phyloP scores from a whole-genome alignment of 2,888 invertebrate genomes.

The Aleiodes leptofemur region DNA sequence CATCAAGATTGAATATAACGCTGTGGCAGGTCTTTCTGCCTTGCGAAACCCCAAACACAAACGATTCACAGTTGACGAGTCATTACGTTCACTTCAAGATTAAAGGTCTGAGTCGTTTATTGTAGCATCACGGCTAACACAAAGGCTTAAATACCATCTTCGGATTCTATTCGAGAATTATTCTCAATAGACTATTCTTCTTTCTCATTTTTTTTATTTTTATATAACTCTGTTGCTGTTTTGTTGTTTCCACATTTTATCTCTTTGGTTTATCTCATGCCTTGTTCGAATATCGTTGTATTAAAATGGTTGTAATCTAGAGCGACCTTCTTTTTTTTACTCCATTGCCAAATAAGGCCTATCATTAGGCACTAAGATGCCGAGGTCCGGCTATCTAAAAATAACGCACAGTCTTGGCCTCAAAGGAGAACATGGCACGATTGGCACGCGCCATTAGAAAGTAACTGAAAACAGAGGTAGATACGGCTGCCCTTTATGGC shows the following conservation, averaged over 20 bases:
- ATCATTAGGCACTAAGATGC: constrained; percentile 20
- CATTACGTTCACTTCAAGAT: constrained; percentile 30
- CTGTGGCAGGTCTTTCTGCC: constrained; percentile 11
- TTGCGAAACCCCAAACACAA: constrained; percentile 27
- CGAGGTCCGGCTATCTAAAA: constrained; percentile 42
- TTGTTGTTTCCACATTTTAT: neutral
- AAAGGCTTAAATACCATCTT: constrained; percentile 8
- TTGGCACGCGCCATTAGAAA: constrained; percentile 42
- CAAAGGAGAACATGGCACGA: constrained; percentile 37
- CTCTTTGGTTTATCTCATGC: neutral
- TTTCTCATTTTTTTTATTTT: neutral
- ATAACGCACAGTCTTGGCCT: constrained; percentile 41
- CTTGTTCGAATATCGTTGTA: neutral
- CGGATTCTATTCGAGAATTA: neutral
- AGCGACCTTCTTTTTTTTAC: constrained; percentile 12
- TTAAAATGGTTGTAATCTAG: neutral
- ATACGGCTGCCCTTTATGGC: constrained; percentile 38
- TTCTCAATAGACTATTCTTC: neutral
- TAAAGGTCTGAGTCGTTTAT: constrained; percentile 36
- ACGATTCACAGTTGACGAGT: constrained; percentile 32
- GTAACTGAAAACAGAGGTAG: constrained; percentile 31
- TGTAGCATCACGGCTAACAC: constrained; percentile 18
- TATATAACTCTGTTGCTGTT: neutral
- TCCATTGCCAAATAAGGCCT: constrained; percentile 25
- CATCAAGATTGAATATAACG: constrained; percentile 25